Conservation (phyloP, 2,888 invertebrate genomes). For the Odontocerum albicorne region DNA sequence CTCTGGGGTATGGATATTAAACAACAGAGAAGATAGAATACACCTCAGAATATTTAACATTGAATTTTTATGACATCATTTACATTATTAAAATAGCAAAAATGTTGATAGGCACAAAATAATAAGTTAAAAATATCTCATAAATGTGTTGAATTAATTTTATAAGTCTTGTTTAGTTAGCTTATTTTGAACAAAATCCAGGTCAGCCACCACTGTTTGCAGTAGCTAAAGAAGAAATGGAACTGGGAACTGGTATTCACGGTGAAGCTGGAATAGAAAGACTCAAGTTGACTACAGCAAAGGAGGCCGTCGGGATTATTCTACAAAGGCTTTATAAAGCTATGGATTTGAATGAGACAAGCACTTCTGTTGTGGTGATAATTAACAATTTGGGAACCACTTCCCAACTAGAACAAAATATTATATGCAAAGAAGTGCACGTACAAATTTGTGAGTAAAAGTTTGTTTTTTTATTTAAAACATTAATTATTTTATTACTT, state of each 20-base stretch:
- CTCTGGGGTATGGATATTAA: too few species aligned
- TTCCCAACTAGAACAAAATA: constrained; percentile 74
- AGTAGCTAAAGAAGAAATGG: constrained; percentile 65
- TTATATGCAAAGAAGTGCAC: constrained; percentile 67
- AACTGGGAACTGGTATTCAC: constrained; percentile 61
- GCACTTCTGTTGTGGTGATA: constrained; percentile 61
- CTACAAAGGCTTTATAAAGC: constrained; percentile 49
- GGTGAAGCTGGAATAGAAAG: constrained; percentile 58
- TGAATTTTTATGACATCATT: too few species aligned
- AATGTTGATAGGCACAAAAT: too few species aligned
- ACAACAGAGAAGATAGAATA: too few species aligned
- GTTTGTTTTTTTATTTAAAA: background rate
- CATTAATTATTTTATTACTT: too few species aligned
- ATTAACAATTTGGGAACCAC: constrained; percentile 80
- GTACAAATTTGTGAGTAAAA: constrained; percentile 60
- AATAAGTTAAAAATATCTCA: too few species aligned
- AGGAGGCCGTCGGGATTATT: constrained; percentile 52
- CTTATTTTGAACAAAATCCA: too few species aligned
- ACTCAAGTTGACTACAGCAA: constrained; percentile 51
- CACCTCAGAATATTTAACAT: too few species aligned
- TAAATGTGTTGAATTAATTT: too few species aligned
- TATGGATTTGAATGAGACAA: constrained; percentile 43
- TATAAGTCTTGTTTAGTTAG: too few species aligned
- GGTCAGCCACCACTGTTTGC: constrained; percentile 64
- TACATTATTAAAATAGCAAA: too few species aligned